phyloP scores from a whole-genome alignment of 2,113 vertebrate genomes.

The Lagopus muta region DNA sequence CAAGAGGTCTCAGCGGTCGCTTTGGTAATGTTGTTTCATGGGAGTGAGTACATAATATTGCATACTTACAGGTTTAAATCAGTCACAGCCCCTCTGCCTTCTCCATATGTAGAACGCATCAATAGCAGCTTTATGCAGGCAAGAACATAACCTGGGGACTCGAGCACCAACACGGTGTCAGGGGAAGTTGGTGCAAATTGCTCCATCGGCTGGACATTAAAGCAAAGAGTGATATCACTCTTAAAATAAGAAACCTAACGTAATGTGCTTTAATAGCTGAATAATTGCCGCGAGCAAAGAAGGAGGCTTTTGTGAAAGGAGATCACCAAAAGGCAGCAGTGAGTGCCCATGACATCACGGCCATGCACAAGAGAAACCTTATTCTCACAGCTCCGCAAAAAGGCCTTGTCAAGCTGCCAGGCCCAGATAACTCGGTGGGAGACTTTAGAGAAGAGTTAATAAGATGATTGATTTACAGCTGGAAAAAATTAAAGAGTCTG shows the following conservation, averaged over 20 bases:
- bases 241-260: slow-evolving; percentile 84
- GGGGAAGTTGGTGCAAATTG: slow-evolving; percentile 80
- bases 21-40: not conserved
- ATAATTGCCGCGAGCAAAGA: slow-evolving; percentile 80
- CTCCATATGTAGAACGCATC: slow-evolving; percentile 42
- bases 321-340: slow-evolving; percentile 74
- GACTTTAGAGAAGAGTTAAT: slow-evolving; percentile 77
- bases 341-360: slow-evolving; percentile 86
- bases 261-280: slow-evolving; percentile 82
- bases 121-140: slow-evolving; percentile 78
- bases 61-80: slow-evolving; percentile 33
- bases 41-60: not conserved
- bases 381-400: slow-evolving; percentile 72
- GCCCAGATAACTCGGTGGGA: slow-evolving; percentile 72
- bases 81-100: slow-evolving; percentile 20
- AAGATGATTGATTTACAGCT: slow-evolving; percentile 82
- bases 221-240: slow-evolving; percentile 78
- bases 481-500: slow-evolving; percentile 80
- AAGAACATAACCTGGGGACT: slow-evolving; percentile 71
- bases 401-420: slow-evolving; percentile 69
- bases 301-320: slow-evolving; percentile 79
- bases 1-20: not conserved
- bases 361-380: slow-evolving; percentile 86
- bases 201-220: slow-evolving; percentile 78
- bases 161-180: slow-evolving; percentile 69